Conservation (phyloP, 2,113 vertebrate genomes). For the Lota lota region DNA sequence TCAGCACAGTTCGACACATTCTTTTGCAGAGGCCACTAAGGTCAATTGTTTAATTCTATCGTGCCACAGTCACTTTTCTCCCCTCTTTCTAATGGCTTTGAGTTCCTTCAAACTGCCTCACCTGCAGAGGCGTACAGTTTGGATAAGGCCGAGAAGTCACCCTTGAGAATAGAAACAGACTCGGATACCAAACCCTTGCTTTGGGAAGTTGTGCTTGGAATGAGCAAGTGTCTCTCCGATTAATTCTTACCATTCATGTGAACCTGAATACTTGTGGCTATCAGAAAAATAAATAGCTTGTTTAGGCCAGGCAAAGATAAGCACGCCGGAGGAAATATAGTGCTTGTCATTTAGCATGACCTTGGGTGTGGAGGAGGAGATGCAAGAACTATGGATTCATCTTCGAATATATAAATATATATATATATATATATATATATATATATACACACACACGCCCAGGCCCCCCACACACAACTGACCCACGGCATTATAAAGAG, state of each 20-base stretch:
- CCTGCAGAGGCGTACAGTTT: constrained; percentile 10
- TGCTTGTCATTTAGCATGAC: constrained; percentile 20
- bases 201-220: constrained; percentile 21
- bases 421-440: no score
- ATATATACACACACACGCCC: background rate
- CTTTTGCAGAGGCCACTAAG: no score
- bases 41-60: constrained; percentile 15
- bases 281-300: constrained; percentile 19
- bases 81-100: constrained; percentile 19
- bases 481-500: no score
- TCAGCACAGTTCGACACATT: no score
- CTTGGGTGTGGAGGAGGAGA: background rate
- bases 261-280: constrained; percentile 22
- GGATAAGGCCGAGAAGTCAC: constrained; percentile 10
- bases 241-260: constrained; percentile 24
- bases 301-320: constrained; percentile 4
- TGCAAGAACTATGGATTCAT: background rate
- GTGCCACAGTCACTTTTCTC: constrained; percentile 7
- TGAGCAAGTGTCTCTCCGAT: constrained; percentile 18
- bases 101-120: constrained; percentile 14
- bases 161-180: constrained; percentile 4
- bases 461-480: no score
- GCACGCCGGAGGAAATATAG: constrained; percentile 15
- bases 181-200: constrained; percentile 24
- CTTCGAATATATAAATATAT: no score